Evolutionary conservation across 2,888 invertebrate genomes (phyloP).

Genomic region (Galerucella nymphaeae): DNA sequence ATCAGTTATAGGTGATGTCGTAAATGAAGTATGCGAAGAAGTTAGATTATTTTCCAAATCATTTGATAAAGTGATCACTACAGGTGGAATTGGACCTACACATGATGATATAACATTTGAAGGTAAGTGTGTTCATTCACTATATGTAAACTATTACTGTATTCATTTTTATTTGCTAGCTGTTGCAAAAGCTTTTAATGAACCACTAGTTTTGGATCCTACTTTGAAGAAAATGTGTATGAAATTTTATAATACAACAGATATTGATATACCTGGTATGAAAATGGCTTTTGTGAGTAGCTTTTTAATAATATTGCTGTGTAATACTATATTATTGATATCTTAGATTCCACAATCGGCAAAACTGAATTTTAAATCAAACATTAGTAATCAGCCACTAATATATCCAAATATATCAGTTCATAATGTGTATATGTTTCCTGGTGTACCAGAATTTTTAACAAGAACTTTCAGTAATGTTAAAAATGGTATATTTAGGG

Average conservation of each 20-base stretch:
- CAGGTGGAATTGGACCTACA: slow-evolving; percentile 83
- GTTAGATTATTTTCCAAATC: slow-evolving; percentile 70
- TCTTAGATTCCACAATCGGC: slow-evolving; percentile 67
- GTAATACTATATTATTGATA: slow-evolving; percentile 4
- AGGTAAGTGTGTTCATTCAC: slow-evolving; percentile 62
- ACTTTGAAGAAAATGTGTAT: slow-evolving; percentile 65
- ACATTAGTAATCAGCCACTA: slow-evolving; percentile 53
- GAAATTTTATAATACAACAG: slow-evolving; percentile 62
- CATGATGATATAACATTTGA: slow-evolving; percentile 83
- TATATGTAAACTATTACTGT: neutral
- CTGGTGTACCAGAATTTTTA: slow-evolving; percentile 74
- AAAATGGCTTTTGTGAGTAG: slow-evolving; percentile 60
- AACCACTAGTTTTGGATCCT: slow-evolving; percentile 64
- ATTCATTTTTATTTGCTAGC: slow-evolving; percentile 54
- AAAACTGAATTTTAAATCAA: slow-evolving; percentile 62
- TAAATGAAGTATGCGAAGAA: slow-evolving; percentile 73
- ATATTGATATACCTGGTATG: slow-evolving; percentile 63
- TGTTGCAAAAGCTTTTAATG: slow-evolving; percentile 68
- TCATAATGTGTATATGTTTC: slow-evolving; percentile 76
- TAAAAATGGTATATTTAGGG: slow-evolving; percentile 61
- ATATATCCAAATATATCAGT: slow-evolving; percentile 66
- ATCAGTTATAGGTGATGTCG: slow-evolving; percentile 74
- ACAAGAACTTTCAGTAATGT: slow-evolving; percentile 61
- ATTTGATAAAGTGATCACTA: slow-evolving; percentile 77
- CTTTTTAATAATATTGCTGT: neutral